Evolutionary conservation across 92 coral and sea anemone species (phyloP).

Genomic region (Pocillopora meandrina): DNA sequence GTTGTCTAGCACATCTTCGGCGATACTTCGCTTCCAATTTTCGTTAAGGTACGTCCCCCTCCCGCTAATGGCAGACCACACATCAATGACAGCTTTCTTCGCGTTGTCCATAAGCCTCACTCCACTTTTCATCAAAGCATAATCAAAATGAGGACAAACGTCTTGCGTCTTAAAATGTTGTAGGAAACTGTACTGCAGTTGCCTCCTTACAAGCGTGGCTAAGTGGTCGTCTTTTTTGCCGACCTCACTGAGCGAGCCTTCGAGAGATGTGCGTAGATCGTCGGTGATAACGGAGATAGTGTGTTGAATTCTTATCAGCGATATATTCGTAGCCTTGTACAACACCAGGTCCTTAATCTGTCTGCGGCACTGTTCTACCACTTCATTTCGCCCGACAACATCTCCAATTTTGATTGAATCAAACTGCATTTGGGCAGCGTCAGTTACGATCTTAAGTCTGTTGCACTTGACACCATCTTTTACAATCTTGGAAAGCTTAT

Average conservation of each 20-base stretch:
- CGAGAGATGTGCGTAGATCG: slow-evolving; percentile 28
- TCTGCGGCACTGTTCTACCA: slow-evolving; percentile 66
- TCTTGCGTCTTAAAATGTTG: slow-evolving; percentile 16
- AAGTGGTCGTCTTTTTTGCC: slow-evolving; percentile 45
- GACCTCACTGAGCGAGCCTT: slow-evolving; percentile 38
- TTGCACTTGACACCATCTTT: not conserved
- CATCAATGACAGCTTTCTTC: slow-evolving; percentile 38
- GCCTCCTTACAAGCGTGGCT: slow-evolving; percentile 42
- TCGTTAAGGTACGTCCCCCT: slow-evolving; percentile 55
- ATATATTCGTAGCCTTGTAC: slow-evolving; percentile 37
- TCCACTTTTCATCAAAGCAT: slow-evolving; percentile 50
- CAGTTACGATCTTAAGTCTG: slow-evolving; percentile 19
- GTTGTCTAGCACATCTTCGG: slow-evolving; percentile 56
- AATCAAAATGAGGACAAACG: slow-evolving; percentile 48
- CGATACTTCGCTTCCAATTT: slow-evolving; percentile 59
- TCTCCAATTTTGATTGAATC: slow-evolving; percentile 66
- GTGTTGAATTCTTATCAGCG: slow-evolving; percentile 15
- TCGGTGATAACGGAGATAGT: slow-evolving; percentile 33
- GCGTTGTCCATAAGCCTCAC: slow-evolving; percentile 42
- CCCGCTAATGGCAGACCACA: slow-evolving; percentile 51
- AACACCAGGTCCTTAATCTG: slow-evolving; percentile 72
- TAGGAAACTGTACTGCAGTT: slow-evolving; percentile 38
- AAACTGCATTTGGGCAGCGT: slow-evolving; percentile 63
- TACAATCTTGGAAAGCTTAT: slow-evolving; percentile 35
- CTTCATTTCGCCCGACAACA: slow-evolving; percentile 67